phyloP scores from a whole-genome alignment of 2,113 vertebrate species.

The Ptilonorhynchus violaceus region DNA sequence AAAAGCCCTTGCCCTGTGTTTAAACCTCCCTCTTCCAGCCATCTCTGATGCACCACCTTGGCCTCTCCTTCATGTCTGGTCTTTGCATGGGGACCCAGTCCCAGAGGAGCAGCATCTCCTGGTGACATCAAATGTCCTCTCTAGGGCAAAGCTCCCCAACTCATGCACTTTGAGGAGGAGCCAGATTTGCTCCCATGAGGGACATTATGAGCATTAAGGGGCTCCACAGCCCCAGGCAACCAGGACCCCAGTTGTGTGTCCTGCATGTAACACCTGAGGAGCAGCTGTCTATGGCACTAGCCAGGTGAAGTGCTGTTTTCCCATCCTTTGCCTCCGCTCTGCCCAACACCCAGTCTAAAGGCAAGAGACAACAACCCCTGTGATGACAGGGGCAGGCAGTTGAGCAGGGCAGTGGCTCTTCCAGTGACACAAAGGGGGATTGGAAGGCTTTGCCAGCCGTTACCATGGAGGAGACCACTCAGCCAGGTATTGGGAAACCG shows the following conservation, averaged over 20 bases:
- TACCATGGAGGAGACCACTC: rapidly evolving
- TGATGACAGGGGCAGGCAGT: rapidly evolving
- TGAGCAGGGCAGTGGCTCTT: not conserved
- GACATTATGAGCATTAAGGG: not conserved
- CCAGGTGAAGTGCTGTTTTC: not conserved
- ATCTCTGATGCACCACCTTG: rapidly evolving
- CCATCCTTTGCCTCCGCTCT: not conserved
- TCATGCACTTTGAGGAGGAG: not conserved
- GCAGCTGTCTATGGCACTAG: not conserved
- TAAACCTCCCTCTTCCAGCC: not conserved
- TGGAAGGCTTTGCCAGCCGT: not conserved
- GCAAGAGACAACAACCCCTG: not conserved
- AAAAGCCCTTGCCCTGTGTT: not conserved
- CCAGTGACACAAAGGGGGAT: not conserved
- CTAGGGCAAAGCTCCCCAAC: not conserved
- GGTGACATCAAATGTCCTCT: not conserved
- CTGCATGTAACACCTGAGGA: not conserved
- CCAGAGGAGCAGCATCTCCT: not conserved
- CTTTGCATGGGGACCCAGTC: not conserved
- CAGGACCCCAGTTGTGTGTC: not conserved
- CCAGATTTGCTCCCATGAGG: not conserved
- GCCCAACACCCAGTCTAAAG: not conserved
- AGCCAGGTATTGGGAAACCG: not conserved
- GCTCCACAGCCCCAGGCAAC: not conserved
- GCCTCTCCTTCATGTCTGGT: not conserved